Conservation (phyloP, 2,113 vertebrate genomes). For the Psittacus erithacus region DNA sequence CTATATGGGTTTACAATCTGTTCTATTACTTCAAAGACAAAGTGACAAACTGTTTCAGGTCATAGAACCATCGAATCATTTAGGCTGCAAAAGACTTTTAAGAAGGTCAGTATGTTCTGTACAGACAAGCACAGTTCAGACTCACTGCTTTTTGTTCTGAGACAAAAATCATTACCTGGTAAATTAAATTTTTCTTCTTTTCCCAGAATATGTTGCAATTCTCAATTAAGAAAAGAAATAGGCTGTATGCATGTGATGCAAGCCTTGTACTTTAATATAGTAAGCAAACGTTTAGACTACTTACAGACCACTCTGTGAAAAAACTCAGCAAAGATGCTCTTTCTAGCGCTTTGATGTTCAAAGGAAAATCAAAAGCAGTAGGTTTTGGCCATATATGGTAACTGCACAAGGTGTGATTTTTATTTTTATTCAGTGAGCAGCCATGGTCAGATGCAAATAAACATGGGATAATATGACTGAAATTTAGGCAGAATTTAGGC, state of each 20-base stretch:
- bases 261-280: constrained; percentile 63
- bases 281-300: constrained; percentile 73
- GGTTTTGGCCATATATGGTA: constrained; percentile 68
- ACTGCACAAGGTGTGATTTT: constrained; percentile 58
- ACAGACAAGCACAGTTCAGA: not conserved
- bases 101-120: not conserved
- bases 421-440: constrained; percentile 38
- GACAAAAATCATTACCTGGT: not conserved
- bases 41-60: not conserved
- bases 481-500: not conserved
- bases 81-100: not conserved
- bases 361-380: constrained; percentile 44
- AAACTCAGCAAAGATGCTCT: constrained; percentile 67
- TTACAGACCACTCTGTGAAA: constrained; percentile 74
- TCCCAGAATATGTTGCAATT: not conserved
- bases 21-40: not conserved
- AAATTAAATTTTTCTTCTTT: constrained; percentile 1
- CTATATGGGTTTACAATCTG: not conserved
- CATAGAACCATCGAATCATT: not conserved
- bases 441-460: not conserved
- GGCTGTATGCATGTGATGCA: constrained; percentile 32
- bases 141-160: not conserved
- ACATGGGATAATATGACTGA: not conserved
- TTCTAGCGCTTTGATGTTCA: constrained; percentile 67
- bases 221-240: constrained; percentile 17